Evolutionary conservation across 2,113 vertebrate genomes (phyloP), one percentile per base, ranked within the genome.

Genomic region (Electrona antarctica): DNA sequence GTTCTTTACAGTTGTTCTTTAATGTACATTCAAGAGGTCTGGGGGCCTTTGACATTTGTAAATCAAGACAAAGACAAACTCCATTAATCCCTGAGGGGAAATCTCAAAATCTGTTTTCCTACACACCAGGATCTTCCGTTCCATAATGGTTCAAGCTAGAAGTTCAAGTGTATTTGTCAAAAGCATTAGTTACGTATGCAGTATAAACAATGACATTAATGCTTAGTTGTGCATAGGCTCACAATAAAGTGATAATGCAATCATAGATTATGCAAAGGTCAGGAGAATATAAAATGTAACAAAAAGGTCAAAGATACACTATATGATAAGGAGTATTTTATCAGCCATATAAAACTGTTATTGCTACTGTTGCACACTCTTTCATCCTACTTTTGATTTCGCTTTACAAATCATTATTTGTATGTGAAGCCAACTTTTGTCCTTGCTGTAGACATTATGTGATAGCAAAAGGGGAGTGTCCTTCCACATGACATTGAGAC

Each of bases 401-500:
- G 49, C 50, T 60, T 64, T 14, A 45, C 69, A 54, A 48, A 73
- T 74, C 50, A 57, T 10, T 57, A 52, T 65, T 78, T 60, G 8
- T 41, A 65, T 59, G 54, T 74, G 7, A n/a, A 74, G 71, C 65
- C 12, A 55, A 59, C 62, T 60, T 60, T 68, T 60, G 60, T 72
- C 29, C 67, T 52, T 10, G 71, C 59, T 72, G 69, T 76, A 71
- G 67, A 76, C 28, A 3, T 60, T 80, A 63, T 29, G 33, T 41
- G 74, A 85, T 90, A 74, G 72, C 69, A 71, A 66, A 81, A 65
- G 74, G 77, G 79, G 79, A 82, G 79, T 77, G 84, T 85, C 89
- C 82, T 90, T 88, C 72, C 60, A 49, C 59, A 62, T 88, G 84
- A 92, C 89, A 90, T 81, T 93, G 90, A 91, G 71, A 81, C 80